These are phyloP conservation scores for Cylloceria caligata DNA, from an alignment of 2,888 invertebrate species.

Conservation along the genomic window DNA sequence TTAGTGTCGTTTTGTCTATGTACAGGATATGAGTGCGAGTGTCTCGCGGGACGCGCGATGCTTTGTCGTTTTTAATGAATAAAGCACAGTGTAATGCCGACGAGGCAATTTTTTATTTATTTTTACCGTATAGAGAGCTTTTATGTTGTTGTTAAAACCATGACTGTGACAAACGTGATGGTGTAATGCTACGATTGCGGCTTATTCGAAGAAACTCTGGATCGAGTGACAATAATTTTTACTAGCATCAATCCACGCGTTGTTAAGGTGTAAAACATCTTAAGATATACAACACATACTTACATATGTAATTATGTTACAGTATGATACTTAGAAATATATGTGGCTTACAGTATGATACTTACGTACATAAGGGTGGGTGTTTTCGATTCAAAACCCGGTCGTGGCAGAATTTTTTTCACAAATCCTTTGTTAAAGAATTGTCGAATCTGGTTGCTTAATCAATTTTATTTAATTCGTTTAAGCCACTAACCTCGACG, in stretches of 20 bases:
- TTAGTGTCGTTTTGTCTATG: neutral
- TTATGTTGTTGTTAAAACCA: constrained; percentile 9
- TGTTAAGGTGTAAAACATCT: neutral
- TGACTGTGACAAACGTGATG: constrained; percentile 2
- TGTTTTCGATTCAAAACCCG: no score
- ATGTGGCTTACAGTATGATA: no score
- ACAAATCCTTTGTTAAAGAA: no score
- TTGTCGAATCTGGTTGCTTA: no score
- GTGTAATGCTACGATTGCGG: neutral
- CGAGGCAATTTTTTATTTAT: constrained; percentile 4
- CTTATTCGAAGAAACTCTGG: constrained; percentile 30
- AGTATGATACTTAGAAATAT: no score
- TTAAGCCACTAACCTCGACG: no score
- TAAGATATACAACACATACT: neutral
- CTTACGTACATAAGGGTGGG: no score
- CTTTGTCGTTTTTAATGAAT: constrained; percentile 47
- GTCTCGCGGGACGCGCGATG: constrained; percentile 6
- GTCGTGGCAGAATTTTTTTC: no score
- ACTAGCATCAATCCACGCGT: constrained; percentile 18
- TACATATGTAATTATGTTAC: no score
- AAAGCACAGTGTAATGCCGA: constrained; percentile 1
- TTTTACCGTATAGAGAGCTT: neutral
- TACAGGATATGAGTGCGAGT: neutral
- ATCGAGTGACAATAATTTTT: constrained; percentile 38
- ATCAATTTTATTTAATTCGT: no score